Percentiles rank a stretch among this genome's conserved stretches.
Conservation (phyloP, 2,113 vertebrate genomes). For the Embiotoca jacksoni region DNA sequence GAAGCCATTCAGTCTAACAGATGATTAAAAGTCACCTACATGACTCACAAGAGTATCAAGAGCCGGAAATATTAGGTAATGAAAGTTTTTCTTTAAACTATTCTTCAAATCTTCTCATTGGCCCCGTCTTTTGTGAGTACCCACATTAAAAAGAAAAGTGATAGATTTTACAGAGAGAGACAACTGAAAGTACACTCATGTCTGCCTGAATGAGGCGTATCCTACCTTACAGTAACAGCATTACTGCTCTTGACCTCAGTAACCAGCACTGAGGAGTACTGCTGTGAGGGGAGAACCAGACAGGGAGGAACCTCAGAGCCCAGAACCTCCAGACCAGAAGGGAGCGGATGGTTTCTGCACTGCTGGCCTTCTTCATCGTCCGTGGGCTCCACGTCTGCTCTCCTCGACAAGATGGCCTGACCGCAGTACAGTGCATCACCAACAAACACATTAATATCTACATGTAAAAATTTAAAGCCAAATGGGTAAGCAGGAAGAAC, state of each 20-base stretch:
- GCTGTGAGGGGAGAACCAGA: constrained; percentile 84
- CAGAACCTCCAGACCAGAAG: constrained; percentile 54
- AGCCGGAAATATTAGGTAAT: too few species aligned
- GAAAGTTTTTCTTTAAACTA: background rate
- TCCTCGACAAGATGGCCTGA: constrained; percentile 87
- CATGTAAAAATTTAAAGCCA: too few species aligned
- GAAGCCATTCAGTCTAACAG: too few species aligned
- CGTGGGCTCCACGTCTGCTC: constrained; percentile 39
- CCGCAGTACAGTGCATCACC: background rate
- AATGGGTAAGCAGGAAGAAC: too few species aligned
- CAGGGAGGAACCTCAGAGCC: constrained; percentile 78
- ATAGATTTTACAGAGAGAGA: background rate
- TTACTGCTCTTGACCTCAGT: constrained; percentile 87
- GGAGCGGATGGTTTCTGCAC: constrained; percentile 28
- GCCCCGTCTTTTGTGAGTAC: background rate
- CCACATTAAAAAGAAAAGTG: background rate
- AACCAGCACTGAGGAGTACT: constrained; percentile 90
- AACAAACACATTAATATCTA: background rate
- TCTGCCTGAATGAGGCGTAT: background rate
- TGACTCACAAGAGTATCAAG: too few species aligned
- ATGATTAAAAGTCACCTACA: too few species aligned
- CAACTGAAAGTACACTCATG: background rate
- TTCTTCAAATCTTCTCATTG: background rate
- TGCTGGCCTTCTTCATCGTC: background rate
- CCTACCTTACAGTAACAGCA: constrained; percentile 89